Base-by-base conservation (phyloP, 1,140 invertebrate species). In the Eriocheir sinensis region DNA sequence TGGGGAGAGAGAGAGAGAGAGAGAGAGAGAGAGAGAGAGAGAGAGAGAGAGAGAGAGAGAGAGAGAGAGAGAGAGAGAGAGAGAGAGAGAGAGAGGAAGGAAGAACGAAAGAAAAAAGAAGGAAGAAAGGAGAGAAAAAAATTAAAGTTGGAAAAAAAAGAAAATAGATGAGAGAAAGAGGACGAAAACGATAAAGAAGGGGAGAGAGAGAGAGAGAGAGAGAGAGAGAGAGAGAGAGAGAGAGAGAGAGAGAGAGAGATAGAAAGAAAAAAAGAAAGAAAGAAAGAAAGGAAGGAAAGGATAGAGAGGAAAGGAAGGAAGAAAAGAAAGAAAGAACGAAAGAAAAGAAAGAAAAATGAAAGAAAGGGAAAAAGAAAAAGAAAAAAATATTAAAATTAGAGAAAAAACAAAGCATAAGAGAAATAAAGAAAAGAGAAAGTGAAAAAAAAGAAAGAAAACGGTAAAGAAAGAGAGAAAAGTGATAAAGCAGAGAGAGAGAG, bases 171-270 rank as follows among this genome's bases (percentile, higher is more conserved):
- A 27, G n/a, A 27, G 30, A 34, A 27, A 27, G n/a, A 34, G 30
- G 32, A 34, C 3, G 32, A 30, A 27, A n/a, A 34, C 3, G 79
- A 81, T 4, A 81, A 27, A n/a, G 27, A 8, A 27, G 27, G 79
- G 32, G 79, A 81, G 79, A n/a, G 27, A n/a, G 32, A 30, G 79
- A n/a, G 27, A n/a, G 79, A 81, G 79, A n/a, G 27, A n/a, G 79
- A 81, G 79, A n/a, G 27, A n/a, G 79, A 81, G 79, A n/a, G 27
- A n/a, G 79, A 81, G 79, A 81, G 79, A n/a, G 27, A n/a, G 79
- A 81, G 79, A 6, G 27, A n/a, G 79, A 81, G 60, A 72, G 60
- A 72, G 60, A 72, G 60, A 72, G 60, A 72, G 60, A 72, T 9
- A 72, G 60, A 72, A 27, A 72, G 60, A 72, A 27, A 72, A 27